Base-by-base conservation (phyloP, 2,888 invertebrate genomes). In the Gymnocheta viridis region DNA sequence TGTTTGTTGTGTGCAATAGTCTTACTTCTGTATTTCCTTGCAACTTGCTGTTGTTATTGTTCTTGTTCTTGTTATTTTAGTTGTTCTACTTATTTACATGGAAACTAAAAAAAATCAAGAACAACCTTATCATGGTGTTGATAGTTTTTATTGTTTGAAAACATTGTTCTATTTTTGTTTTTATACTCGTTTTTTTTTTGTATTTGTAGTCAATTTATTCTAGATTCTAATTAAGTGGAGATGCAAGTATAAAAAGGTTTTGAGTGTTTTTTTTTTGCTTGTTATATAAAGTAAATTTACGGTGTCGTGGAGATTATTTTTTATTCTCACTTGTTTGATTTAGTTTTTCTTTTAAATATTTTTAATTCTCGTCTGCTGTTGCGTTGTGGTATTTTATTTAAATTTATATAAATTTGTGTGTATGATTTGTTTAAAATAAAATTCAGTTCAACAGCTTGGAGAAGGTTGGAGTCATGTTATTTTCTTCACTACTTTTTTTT, bases 11-110 rank as follows among this genome's bases (percentile, higher is more conserved):
- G 58, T 51, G 51, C 51, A 69, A 38, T 49, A 62, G 49, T 51
- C 44, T 54, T 67, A 29, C 29, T 47, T 29, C 6, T 27, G 58
- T 19, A 35, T 60, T 22, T 67, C n/a, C 58, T 64, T 56, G 35
- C 51, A 51, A 54, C 62, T 69, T 41, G 35, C 64, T 79, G 67
- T 76, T 79, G 49, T 73, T 58, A 12, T 51, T 82, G 44, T 69
- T 82, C 24, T 73, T 51, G 32, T 2, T 44, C 4, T 58, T 49
- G 69, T 74, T 76, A 60, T 66, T 78, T 70, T 41, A 32, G 29
- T 74, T 60, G 32, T 54, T 80, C 22, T 58, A 47, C 14, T 76
- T 38, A 56, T 51, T 60, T 66, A 70, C 41, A 64, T 82, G 60
- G 32, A 17, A 82, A 56, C 22, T 35, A 38, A 24, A 27, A 81